phyloP scores from a whole-genome alignment of 2,797 vertebrate species.

The Bufotes viridis region DNA sequence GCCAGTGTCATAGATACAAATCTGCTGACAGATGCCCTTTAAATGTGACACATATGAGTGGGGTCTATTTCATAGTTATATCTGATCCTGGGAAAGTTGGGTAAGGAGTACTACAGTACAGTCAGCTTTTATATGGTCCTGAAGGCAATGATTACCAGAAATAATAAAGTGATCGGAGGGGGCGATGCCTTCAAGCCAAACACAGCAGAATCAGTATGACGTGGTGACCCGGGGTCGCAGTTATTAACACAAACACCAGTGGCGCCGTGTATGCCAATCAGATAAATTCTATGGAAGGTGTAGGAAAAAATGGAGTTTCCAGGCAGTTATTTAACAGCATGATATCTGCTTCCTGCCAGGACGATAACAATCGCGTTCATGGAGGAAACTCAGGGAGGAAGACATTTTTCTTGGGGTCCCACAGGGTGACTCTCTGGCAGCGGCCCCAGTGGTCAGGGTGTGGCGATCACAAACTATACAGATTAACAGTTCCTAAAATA shows the following conservation, averaged over 20 bases:
- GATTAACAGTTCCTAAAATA: neutral
- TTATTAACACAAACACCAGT: neutral
- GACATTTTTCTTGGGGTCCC: neutral
- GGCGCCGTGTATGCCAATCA: neutral
- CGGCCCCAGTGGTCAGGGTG: neutral
- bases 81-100: too few relatives aligned
- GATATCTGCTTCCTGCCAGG: slow-evolving; percentile 19
- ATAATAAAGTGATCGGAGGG: neutral
- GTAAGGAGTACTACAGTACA: too few relatives aligned
- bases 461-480: neutral
- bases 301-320: slow-evolving; percentile 1
- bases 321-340: neutral
- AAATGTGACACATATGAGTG: too few relatives aligned
- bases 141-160: neutral
- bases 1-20: too few relatives aligned
- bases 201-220: neutral
- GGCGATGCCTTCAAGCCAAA: neutral
- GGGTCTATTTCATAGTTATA: too few relatives aligned
- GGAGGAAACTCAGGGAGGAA: neutral
- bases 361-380: neutral
- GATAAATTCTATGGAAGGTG: neutral
- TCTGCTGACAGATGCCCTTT: too few relatives aligned
- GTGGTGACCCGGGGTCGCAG: neutral
- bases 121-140: too few relatives aligned
- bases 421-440: neutral